Percentiles rank a stretch among this genome's conserved stretches.
These are phyloP conservation scores for Sipha maydis DNA, from an alignment of 2,888 invertebrate species.

Conservation along the genomic window DNA sequence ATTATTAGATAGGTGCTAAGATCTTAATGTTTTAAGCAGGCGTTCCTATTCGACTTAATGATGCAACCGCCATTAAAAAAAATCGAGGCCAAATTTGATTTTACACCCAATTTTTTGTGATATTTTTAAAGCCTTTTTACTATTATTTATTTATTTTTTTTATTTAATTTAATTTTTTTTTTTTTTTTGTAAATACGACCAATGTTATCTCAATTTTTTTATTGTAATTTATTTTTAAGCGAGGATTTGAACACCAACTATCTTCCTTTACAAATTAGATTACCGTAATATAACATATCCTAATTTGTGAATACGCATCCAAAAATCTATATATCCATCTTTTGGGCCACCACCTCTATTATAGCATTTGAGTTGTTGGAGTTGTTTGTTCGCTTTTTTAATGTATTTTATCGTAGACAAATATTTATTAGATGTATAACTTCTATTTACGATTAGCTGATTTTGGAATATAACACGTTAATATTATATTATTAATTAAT, in stretches of 20 bases:
- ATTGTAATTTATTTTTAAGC: conserved; percentile 52
- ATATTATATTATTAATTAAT: conserved; percentile 38
- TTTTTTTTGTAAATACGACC: conserved; percentile 50
- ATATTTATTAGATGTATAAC: conserved; percentile 59
- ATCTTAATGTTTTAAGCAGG: conserved; percentile 47
- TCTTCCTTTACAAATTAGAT: conserved; percentile 47
- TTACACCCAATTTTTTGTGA: conserved; percentile 59
- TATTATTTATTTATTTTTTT: conserved; percentile 5
- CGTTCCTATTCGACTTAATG: conserved; percentile 59
- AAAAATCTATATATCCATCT: conserved; percentile 15
- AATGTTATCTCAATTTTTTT: conserved; percentile 51
- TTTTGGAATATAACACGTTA: conserved; percentile 52
- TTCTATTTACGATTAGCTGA: conserved; percentile 46
- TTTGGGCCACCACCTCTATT: conserved; percentile 10
- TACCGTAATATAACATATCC: conserved; percentile 57
- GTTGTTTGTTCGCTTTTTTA: conserved; percentile 58
- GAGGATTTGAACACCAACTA: conserved; percentile 57
- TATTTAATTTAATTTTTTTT: conserved; percentile 28
- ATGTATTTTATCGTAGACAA: conserved; percentile 50
- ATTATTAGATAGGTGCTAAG: conserved; percentile 60
- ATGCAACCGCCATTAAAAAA: conserved; percentile 25
- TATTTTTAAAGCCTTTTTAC: conserved; percentile 53
- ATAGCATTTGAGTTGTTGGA: conserved; percentile 46
- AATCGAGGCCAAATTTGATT: conserved; percentile 57
- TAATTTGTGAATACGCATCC: neutral